Percentiles rank a stretch among this genome's conserved stretches.
Conservation (phyloP, 1,140 invertebrate species). For the Telenomus remus region DNA sequence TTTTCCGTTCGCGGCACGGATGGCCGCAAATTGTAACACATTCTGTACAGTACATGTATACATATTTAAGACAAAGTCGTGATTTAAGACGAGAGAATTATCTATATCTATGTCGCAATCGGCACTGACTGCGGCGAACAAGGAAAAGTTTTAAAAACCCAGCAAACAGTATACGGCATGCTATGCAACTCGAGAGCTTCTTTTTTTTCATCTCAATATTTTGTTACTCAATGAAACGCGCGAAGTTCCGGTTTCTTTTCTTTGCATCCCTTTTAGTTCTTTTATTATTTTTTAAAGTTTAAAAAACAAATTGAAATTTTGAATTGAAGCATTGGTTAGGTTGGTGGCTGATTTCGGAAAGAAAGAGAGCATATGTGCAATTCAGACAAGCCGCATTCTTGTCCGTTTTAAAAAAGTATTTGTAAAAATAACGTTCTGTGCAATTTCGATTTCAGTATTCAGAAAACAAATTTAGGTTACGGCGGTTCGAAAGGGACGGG, state of each 20-base stretch:
- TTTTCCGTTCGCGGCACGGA: neutral
- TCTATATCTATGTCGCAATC: constrained; percentile 31
- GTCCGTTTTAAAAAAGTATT: constrained; percentile 16
- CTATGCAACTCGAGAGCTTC: constrained; percentile 26
- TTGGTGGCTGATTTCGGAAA: constrained; percentile 2
- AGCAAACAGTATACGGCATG: constrained; percentile 31
- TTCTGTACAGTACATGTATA: constrained; percentile 42
- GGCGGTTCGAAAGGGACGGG: neutral
- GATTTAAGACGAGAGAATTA: constrained; percentile 41
- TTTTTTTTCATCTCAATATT: constrained; percentile 17
- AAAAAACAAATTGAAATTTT: constrained; percentile 4
- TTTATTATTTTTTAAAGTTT: neutral
- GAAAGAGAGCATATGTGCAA: constrained; percentile 28
- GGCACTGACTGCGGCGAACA: constrained; percentile 40
- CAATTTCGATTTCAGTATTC: constrained; percentile 41
- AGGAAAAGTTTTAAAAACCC: constrained; percentile 57
- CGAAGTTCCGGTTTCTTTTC: constrained; percentile 22
- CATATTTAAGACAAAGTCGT: constrained; percentile 41
- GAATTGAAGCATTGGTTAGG: constrained; percentile 7
- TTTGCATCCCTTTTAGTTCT: neutral
- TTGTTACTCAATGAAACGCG: constrained; percentile 19
- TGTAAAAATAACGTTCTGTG: constrained; percentile 9
- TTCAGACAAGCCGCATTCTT: constrained; percentile 9
- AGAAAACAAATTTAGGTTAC: constrained; percentile 26
- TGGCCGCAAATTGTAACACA: constrained; percentile 27